Evolutionary conservation across 2,888 invertebrate genomes (phyloP).

Genomic region (Ptychoptera albimana): DNA sequence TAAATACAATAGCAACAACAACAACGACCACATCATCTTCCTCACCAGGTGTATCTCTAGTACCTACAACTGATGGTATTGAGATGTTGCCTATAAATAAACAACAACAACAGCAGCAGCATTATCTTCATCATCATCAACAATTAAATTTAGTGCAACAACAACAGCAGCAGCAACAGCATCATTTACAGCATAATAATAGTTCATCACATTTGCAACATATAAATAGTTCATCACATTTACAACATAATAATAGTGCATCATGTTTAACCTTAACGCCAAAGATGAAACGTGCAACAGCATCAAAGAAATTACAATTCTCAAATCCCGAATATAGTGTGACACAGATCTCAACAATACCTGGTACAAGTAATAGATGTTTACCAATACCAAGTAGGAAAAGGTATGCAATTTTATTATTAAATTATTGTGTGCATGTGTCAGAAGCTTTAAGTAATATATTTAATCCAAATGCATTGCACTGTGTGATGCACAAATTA

Average conservation of each 20-base stretch:
- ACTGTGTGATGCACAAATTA: too few species aligned
- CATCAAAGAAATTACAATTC: conserved; percentile 13
- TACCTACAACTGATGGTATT: conserved; percentile 7
- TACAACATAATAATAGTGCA: too few species aligned
- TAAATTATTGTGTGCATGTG: too few species aligned
- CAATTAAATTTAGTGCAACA: not conserved
- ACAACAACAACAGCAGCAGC: conserved; percentile 5
- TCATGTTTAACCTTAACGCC: conserved; percentile 8
- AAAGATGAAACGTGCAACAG: conserved; percentile 11
- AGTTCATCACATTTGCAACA: not conserved
- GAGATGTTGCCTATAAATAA: conserved; percentile 12
- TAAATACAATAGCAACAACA: not conserved
- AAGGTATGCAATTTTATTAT: conserved; percentile 8
- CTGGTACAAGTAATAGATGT: conserved; percentile 9
- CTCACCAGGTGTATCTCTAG: too few species aligned
- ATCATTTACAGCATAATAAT: not conserved
- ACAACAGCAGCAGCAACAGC: too few species aligned
- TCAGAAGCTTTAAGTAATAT: too few species aligned
- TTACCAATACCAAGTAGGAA: conserved; percentile 10
- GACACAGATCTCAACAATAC: conserved; percentile 11
- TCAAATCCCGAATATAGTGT: conserved; percentile 13
- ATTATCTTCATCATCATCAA: not conserved
- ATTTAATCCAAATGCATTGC: too few species aligned
- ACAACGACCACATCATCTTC: too few species aligned
- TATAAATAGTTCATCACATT: too few species aligned